Percentiles rank a stretch among this genome's conserved stretches.
Evolutionary conservation across 2,797 vertebrate genomes (phyloP).

Genomic region (Coregonus suidteri): DNA sequence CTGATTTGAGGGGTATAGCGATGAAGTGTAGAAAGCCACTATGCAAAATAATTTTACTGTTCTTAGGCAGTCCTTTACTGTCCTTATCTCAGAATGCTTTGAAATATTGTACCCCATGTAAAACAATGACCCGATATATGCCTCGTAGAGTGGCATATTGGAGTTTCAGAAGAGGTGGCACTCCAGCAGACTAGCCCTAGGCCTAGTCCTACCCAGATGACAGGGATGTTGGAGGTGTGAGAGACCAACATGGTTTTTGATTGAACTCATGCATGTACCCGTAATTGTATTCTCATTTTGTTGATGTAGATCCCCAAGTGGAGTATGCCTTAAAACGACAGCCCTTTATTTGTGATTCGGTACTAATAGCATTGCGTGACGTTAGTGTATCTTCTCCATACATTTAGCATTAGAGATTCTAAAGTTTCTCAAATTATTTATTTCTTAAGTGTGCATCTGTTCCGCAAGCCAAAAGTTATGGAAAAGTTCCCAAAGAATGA

Average conservation of each 20-base stretch:
- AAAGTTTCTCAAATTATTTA: constrained; percentile 8
- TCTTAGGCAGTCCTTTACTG: background rate
- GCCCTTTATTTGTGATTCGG: constrained; percentile 23
- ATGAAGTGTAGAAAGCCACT: background rate
- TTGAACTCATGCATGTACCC: constrained; percentile 36
- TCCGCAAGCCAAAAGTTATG: constrained; percentile 14
- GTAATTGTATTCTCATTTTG: constrained; percentile 1
- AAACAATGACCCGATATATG: background rate
- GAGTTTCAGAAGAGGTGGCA: background rate
- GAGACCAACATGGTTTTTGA: constrained; percentile 2
- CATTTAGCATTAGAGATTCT: constrained; percentile 14
- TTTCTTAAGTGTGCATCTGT: constrained; percentile 19
- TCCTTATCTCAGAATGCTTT: background rate
- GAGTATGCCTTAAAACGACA: constrained; percentile 9
- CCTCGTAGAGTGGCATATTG: too few species aligned
- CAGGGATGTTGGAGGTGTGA: background rate
- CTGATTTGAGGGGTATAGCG: background rate
- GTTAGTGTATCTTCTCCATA: constrained; percentile 25
- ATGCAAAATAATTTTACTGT: background rate
- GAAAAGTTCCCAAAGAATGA: constrained; percentile 13
- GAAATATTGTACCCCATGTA: background rate
- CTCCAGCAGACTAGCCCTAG: constrained; percentile 3
- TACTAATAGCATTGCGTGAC: constrained; percentile 33
- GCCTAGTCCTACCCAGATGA: constrained; percentile 5
- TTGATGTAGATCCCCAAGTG: background rate